Base-by-base conservation (phyloP, 1,140 invertebrate genomes). In the Nylanderia fulva region DNA sequence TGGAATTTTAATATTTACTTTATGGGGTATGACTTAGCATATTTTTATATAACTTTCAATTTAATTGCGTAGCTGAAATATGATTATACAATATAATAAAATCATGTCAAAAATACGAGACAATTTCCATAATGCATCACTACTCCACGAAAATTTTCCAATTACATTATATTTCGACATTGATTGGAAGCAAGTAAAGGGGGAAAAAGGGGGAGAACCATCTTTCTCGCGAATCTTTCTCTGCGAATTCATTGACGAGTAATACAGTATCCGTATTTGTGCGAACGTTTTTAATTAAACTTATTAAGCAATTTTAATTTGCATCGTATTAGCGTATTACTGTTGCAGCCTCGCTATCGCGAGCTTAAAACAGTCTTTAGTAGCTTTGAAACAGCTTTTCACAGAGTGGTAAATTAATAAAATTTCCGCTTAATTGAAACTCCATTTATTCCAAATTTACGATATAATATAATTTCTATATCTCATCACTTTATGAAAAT, bases 261-360 rank as follows among this genome's bases (percentile, higher is more conserved):
- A 72, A 56, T 72, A 56, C 29, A 54, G 54, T 27, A 61, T 39
- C 56, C 15, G 54, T 18, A 52, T 29, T 71, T 33, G n/a, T 71
- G 54, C 68, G 52, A n/a, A 56, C 15, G 36, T 18, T 63, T 76
- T 61, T 76, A 76, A 76, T 76, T 76, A 63, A 76, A 76, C 52
- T 56, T 72, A 72, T 72, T 54, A 72, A 72, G 69, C 69, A 8
- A 52, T 72, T 56, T 72, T 72, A 72, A 72, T 72, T 72, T 72
- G 52, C 69, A 72, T 58, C 56, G 52, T 72, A 72, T 72, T 56
- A 72, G n/a, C 48, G n/a, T 72, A 72, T 24, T 58, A 21, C 33
- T 18, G 52, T 72, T 72, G 52, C 21, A 36, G 29, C 29, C n/a
- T n/a, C 29, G n/a, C 18, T 33, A 4, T 15, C n/a, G 7, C 29